A percentile compares a stretch with the other conserved stretches of the same genome.
Evolutionary conservation across 2,113 vertebrate genomes (phyloP).

Genomic region (Nyctibius bracteatus): DNA sequence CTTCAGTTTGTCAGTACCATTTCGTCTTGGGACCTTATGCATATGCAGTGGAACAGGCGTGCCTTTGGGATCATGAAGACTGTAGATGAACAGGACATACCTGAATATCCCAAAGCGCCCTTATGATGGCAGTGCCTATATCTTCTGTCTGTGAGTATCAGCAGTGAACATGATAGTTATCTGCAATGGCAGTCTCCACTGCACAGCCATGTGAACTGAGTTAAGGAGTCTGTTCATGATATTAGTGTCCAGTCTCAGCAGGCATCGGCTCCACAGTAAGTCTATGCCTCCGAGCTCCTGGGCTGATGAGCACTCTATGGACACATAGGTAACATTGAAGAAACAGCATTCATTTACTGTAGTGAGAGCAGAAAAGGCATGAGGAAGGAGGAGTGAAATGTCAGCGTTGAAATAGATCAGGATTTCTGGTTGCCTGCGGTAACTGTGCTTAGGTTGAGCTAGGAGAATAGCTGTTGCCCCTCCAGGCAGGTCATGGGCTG

Average conservation of each 20-base stretch:
- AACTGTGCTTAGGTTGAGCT: neutral
- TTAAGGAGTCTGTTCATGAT: neutral
- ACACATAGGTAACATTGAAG: neutral
- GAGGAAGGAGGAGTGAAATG: neutral
- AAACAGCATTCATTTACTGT: neutral
- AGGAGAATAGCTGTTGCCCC: neutral
- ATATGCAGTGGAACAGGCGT: neutral
- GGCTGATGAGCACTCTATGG: neutral
- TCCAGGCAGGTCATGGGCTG: rapidly evolving
- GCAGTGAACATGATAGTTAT: neutral
- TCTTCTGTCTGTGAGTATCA: neutral
- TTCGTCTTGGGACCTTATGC: neutral
- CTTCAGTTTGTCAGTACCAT: neutral
- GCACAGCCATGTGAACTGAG: neutral
- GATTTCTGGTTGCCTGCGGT: neutral
- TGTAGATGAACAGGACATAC: neutral
- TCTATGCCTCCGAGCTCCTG: neutral
- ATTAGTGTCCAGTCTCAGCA: neutral
- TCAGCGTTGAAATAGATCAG: neutral
- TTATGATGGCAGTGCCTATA: neutral
- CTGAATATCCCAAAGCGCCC: neutral
- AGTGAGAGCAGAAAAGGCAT: neutral
- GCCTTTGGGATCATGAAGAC: neutral
- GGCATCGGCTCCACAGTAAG: neutral
- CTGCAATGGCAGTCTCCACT: neutral